Evolutionary conservation across 2,797 vertebrate species (phyloP), one percentile per base, ranked within the genome.

Genomic region (Heterohyrax brucei): DNA sequence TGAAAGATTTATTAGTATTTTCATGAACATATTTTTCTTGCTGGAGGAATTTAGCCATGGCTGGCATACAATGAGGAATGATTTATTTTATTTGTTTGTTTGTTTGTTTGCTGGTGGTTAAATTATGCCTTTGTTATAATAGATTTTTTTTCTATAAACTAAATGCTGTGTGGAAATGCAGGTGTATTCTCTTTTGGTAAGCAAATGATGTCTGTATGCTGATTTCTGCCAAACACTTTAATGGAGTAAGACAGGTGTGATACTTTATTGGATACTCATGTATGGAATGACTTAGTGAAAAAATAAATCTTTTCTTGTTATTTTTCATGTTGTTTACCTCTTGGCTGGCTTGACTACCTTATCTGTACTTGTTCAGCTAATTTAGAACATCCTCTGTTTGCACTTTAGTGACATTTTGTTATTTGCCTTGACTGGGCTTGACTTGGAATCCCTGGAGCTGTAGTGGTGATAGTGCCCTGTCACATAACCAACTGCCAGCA

Each of bases 1-100:
- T 70, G 24, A 61, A 96, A 78, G 24, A 30, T 87, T 87, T 88
- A 33, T 46, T 92, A 61, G 72, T 93, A 39, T 87, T 93, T 95
- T 87, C 16, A 16, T 48, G 16, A 76, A 48, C 26, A 14, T 46
- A 28, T 24, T 24, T 26, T 76, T 76, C 24, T 76, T 76, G 24
- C 44, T 76, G 73, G 84, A 94, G 73, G 73, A 96, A 62, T 72
- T 87, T 10, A 50, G 0, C 77, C 21, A 18, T 87, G 66, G 10
- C 44, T 89, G 7, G 48, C 22, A 73, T 73, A 33, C 14, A 30
- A 59, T 70, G 30, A 80, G 30, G 48, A 81, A 94, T 0, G 21
- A 33, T 72, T 83, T 39, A 39, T 80, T 39, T 6, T 26, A 33
- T n/a, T 33, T 30, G 21, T 30, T 12, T 46, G 64, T 64, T 28